These are phyloP conservation scores for Champsocephalus esox DNA, from an alignment of 2,797 vertebrate genomes.

Conservation along the genomic window DNA sequence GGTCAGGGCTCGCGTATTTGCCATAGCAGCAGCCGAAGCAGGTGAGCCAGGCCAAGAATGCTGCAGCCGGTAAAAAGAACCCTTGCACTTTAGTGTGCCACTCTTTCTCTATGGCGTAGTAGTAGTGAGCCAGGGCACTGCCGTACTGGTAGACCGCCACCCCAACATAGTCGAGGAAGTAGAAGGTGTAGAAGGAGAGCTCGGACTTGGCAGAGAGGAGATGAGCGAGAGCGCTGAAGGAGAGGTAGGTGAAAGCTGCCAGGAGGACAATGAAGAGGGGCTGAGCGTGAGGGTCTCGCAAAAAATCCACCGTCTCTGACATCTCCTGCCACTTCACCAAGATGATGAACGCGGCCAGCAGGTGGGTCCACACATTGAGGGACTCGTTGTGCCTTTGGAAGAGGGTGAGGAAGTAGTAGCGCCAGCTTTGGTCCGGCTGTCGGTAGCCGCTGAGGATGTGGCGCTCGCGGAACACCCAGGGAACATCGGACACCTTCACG, in stretches of 20 bases:
- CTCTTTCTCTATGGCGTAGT: constrained; percentile 90
- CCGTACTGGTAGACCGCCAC: constrained; percentile 95
- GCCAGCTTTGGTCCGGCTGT: constrained; percentile 90
- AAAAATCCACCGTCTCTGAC: constrained; percentile 88
- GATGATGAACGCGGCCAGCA: constrained; percentile 89
- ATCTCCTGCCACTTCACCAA: constrained; percentile 89
- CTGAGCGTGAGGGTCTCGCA: constrained; percentile 90
- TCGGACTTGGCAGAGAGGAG: constrained; percentile 95
- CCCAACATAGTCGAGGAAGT: constrained; percentile 96
- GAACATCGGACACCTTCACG: constrained; percentile 89
- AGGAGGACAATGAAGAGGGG: constrained; percentile 92
- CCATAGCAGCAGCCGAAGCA: constrained; percentile 95
- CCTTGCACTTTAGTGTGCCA: constrained; percentile 87
- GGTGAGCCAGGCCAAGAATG: constrained; percentile 93
- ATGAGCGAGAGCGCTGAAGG: constrained; percentile 92
- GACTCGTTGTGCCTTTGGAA: constrained; percentile 96
- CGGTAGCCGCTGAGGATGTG: constrained; percentile 93
- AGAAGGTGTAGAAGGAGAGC: constrained; percentile 96
- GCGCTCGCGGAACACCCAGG: constrained; percentile 91
- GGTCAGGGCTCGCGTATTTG: constrained; percentile 86
- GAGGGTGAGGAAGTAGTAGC: constrained; percentile 93
- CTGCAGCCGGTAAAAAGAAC: constrained; percentile 88
- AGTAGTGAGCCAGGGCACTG: constrained; percentile 93
- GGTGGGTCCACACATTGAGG: constrained; percentile 94
- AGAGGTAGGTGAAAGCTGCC: constrained; percentile 91